Evolutionary conservation across 2,113 vertebrate genomes (phyloP), one percentile per base, ranked within the genome.

Genomic region (Phaetusa simplex): DNA sequence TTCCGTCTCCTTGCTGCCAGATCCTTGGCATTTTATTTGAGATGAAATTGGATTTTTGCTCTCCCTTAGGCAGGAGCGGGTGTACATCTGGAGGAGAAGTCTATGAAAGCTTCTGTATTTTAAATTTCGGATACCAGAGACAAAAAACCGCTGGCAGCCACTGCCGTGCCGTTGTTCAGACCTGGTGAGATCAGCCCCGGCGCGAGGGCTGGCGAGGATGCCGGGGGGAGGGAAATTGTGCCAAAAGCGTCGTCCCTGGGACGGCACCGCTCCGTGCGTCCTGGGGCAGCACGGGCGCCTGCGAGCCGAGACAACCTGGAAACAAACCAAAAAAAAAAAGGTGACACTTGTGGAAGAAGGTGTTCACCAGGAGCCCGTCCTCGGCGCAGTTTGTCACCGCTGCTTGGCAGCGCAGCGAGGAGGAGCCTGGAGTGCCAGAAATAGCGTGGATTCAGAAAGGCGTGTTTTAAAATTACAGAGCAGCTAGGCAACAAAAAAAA

Each of bases 191-290:
- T 14, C 71, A 11, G 34, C 14, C 36, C 50, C 30, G 2, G 3
- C 34, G 6, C 3, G 8, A 69, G 45, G 26, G 30, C 36, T 2
- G 2, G 32, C 0, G 13, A 38, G 56, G 49, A 22, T 47, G 62
- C 42, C 29, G 56, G 49, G 29, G 20, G 52, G 50, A 66, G 47
- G 22, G 12, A 19, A 77, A 27, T 1, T 5, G 17, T 15, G 3
- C 27, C 27, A 19, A 43, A 42, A n/a, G 21, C 3, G 0, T 6
- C 26, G 11, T 45, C 52, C 2, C 3, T 0, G 14, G 58, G 38
- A 8, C 3, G 6, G 15, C 23, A 12, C 20, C 0, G 0, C 27
- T 42, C 12, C 55, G 45, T 2, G 1, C 18, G 20, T 64, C 10
- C 47, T n/a, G 2, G 2, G 45, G 6, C 8, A 52, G 36, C 30